Base-by-base conservation (phyloP, 2,888 invertebrate species). In the Agriopis leucophaearia region DNA sequence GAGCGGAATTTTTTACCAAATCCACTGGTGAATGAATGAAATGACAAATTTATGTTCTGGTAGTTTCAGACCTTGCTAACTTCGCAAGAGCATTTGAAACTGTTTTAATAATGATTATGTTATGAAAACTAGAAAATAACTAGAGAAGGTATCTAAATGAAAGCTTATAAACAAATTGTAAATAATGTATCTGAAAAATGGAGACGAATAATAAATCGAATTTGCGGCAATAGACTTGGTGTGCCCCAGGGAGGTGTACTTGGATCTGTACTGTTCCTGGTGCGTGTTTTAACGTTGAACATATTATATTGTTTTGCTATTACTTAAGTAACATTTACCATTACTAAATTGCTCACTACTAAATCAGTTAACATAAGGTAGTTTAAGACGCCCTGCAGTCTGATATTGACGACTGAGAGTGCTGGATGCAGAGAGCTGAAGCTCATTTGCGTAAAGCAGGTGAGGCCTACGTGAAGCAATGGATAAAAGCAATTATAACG, bases 21-120 rank as follows among this genome's bases (percentile, higher is more conserved):
- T 44, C 4, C 13, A 13, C 8, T 45, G 13, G 13, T 15, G 15
- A 45, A 15, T n/a, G n/a, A n/a, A n/a, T n/a, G n/a, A n/a, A n/a
- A 15, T 6, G 13, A 2, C 4, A 1, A 27, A 8, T 18, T 9
- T 16, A 47, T 27, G 4, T 27, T 27, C 27, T 27, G 2, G 27
- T 27, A 2, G 2, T 27, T 27, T 27, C 27, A 27, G 5, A 27
- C 27, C 5, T 27, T 27, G 27, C 27, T 27, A 38, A 47, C 10
- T 27, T 38, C 16, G n/a, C 13, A n/a, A 16, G 40, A 18, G 16
- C 58, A 12, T 58, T 48, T 58, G 58, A 48, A 18, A 58, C 16
- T 40, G 57, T 47, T 36, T 1, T 9, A 47, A 47, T 1, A 15
- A 0, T 47, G 2, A 16, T 16, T 16, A 1, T 2, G 27, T 27